A percentile compares a stretch with the other conserved stretches of the same genome.
Evolutionary conservation across 2,888 invertebrate genomes (phyloP).

Genomic region (Morinoia aosen): DNA sequence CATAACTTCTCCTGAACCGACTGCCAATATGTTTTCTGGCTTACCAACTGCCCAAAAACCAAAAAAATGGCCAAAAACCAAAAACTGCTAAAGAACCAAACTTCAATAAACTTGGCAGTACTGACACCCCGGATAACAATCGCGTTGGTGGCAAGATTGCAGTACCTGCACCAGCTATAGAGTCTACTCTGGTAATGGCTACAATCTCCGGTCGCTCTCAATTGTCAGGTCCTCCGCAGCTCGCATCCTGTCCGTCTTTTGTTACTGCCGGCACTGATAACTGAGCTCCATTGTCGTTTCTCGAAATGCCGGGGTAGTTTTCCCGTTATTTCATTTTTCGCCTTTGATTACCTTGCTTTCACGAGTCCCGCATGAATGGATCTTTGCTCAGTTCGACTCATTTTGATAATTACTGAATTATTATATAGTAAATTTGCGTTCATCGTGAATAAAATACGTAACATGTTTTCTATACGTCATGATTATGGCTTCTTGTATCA

Average conservation of each 20-base stretch:
- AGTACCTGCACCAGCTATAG: constrained; percentile 20
- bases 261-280: constrained; percentile 28
- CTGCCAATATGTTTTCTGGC: no score
- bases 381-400: not conserved
- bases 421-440: not conserved
- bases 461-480: not conserved
- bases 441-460: not conserved
- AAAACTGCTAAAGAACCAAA: no score
- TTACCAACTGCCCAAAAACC: not conserved
- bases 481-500: not conserved
- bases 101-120: not conserved
- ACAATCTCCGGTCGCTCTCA: constrained; percentile 47
- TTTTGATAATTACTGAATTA: not conserved
- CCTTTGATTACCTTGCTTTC: not conserved
- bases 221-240: constrained; percentile 37
- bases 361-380: not conserved
- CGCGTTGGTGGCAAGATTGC: not conserved
- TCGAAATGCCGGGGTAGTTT: constrained; percentile 1
- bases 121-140: constrained; percentile 7
- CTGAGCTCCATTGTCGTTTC: constrained; percentile 19
- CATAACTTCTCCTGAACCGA: no score
- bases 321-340: not conserved
- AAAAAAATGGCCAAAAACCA: no score
- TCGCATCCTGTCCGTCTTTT: constrained; percentile 48
- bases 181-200: constrained; percentile 35